Base-by-base conservation (phyloP, 2,113 vertebrate species). In the Solea solea region DNA sequence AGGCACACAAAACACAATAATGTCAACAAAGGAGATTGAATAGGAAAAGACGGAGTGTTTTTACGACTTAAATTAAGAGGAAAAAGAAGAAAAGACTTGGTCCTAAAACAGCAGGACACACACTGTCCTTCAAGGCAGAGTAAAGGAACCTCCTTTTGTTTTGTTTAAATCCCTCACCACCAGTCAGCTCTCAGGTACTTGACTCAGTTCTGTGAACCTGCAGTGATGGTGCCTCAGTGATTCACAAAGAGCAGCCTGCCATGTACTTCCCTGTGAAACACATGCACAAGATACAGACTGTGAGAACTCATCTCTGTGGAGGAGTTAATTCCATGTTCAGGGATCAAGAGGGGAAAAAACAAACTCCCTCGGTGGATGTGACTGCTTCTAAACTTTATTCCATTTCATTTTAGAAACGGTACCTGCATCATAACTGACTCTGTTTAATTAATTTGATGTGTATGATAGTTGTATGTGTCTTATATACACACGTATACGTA, bases 171-270 rank as follows among this genome's bases (percentile, higher is more conserved):
- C 27, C 63, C n/a, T 75, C 14, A 69, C 55, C 58, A 14, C 1
- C 1, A 8, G 25, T 49, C 34, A 4, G 27, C 45, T 27, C 15
- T 67, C 14, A 21, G 34, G 13, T 14, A n/a, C 14, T 70, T 6
- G 0, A 60, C 55, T 64, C 57, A 79, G 57, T 76, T 72, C 56
- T 60, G 45, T 55, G 59, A 79, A 46, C 21, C 58, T 21, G n/a
- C 65, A 64, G 63, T 2, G 2, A 60, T 2, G 69, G 42, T 66
- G 21, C 9, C 16, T n/a, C n/a, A n/a, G n/a, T 13, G 4, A 0
- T 64, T 94, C 86, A 94, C 85, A 94, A 45, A 14, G 91, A 92
- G 83, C 94, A 94, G 69, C 92, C 90, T 0, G 92, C 94, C 91
- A 94, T 92, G 78, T 94, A 94, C 83, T 94, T 94, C 68, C 94